Evolutionary conservation across 2,888 invertebrate species (phyloP), one percentile per base, ranked within the genome.

Genomic region (Ophion ventricosus): DNA sequence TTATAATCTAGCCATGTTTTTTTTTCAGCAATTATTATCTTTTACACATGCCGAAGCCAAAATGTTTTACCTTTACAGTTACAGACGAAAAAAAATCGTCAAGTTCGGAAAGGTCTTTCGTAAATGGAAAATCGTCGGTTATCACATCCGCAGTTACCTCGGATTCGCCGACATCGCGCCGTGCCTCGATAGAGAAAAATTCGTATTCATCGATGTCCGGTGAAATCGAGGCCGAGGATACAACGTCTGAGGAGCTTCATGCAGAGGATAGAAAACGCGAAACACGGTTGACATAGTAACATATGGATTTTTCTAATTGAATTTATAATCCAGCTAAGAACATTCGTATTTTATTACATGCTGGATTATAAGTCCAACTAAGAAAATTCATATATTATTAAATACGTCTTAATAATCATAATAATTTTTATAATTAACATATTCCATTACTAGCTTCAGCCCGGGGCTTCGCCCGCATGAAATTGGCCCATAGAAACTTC

Each of bases 141-240:
- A 57, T 73, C 8, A 57, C 11, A 43, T 82, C 76, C 5, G 1
- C n/a, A 7, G 57, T 63, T 4, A 67, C 83, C 23, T 85, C 83
- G 17, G 66, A 64, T 69, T 29, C 74, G 7, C 61, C 77, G 29
- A 67, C 59, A 8, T 66, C 80, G 11, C 49, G 23, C 26, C 23
- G 61, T 17, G 26, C 43, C 0, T 72, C 61, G 25, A 25, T 11
- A 8, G 54, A 20, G 1, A 64, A 70, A 56, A 63, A 25, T 4
- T 85, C 85, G n/a, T 80, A 83, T 23, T 77, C 82, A 1, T 85
- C 85, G n/a, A 43, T 70, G 1, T 74, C 64, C 35, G 59, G 57
- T n/a, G 61, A 74, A 14, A 74, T 83, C 74, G 85, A 80, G 25
- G 67, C 80, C 54, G 85, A 77, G 43, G 77, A 77, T 26, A 61